Conservation (phyloP, 2,888 invertebrate species). For the Alloplasta piceator region DNA sequence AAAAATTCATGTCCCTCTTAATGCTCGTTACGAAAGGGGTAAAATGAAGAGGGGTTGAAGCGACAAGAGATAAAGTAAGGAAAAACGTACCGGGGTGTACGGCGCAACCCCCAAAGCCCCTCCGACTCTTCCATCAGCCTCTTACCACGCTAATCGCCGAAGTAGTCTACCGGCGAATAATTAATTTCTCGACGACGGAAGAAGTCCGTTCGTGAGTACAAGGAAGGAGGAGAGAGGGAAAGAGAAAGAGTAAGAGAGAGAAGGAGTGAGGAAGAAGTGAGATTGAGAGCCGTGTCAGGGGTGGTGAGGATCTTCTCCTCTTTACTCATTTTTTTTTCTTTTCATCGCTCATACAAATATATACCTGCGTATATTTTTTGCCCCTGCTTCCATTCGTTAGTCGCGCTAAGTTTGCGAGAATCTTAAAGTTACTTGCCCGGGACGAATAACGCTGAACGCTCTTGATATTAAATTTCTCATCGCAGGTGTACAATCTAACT, state of each 20-base stretch:
- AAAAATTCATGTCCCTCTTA: slow-evolving; percentile 57
- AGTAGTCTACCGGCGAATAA: slow-evolving; percentile 59
- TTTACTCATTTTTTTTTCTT: slow-evolving; percentile 16
- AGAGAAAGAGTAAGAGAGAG: slow-evolving; percentile 34
- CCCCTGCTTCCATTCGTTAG: slow-evolving; percentile 33
- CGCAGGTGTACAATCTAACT: slow-evolving; percentile 22
- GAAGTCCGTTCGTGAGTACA: slow-evolving; percentile 39
- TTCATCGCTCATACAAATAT: not conserved
- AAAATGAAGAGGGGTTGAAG: slow-evolving; percentile 25
- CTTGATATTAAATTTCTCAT: slow-evolving; percentile 54
- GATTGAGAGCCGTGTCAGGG: slow-evolving; percentile 16
- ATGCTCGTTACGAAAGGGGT: slow-evolving; percentile 49
- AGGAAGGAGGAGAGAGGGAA: too few relatives aligned
- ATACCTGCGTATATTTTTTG: slow-evolving; percentile 6
- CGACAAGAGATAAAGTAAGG: not conserved
- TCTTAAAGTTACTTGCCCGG: slow-evolving; percentile 43
- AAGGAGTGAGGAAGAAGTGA: too few relatives aligned
- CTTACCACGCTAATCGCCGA: slow-evolving; percentile 60
- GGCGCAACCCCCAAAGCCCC: slow-evolving; percentile 32
- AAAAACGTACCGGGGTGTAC: not conserved
- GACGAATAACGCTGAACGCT: slow-evolving; percentile 45
- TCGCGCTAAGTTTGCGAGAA: slow-evolving; percentile 47
- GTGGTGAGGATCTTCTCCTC: slow-evolving; percentile 31
- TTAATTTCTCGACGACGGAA: slow-evolving; percentile 59
- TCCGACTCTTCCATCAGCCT: slow-evolving; percentile 43